A percentile compares a stretch with the other conserved stretches of the same genome.
Conservation (phyloP, 1,140 invertebrate species). For the Aphelenchoides besseyi region DNA sequence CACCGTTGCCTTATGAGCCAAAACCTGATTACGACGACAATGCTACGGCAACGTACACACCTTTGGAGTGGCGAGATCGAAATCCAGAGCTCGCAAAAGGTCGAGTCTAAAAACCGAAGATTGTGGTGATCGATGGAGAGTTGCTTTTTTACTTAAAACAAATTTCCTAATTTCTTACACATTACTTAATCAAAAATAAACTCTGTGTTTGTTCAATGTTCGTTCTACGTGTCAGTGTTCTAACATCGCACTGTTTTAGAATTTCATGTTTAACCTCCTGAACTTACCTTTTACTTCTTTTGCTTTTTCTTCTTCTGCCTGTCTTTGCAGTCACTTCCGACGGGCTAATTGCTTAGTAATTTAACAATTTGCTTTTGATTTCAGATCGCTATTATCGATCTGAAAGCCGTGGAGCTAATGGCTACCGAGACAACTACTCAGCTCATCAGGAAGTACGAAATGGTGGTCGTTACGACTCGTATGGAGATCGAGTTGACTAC, state of each 20-base stretch:
- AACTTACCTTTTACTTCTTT: neutral
- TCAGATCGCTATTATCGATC: constrained; percentile 3
- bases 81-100: neutral
- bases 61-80: neutral
- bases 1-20: neutral
- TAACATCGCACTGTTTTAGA: neutral
- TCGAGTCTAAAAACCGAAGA: neutral
- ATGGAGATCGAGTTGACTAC: too few species aligned
- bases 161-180: too few species aligned
- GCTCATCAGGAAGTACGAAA: too few species aligned
- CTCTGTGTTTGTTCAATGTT: too few species aligned
- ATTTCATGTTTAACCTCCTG: neutral
- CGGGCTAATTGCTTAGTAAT: too few species aligned
- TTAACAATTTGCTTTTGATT: constrained; percentile 3
- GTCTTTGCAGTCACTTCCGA: too few species aligned
- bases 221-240: neutral
- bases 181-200: too few species aligned
- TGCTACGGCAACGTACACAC: neutral
- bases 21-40: constrained; percentile 7
- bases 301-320: neutral
- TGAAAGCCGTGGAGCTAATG: neutral
- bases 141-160: too few species aligned
- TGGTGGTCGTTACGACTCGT: too few species aligned
- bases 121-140: too few species aligned
- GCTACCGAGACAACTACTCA: neutral